Evolutionary conservation across 1,140 invertebrate species (phyloP), one percentile per base, ranked within the genome.

Genomic region (Papilio machaon): DNA sequence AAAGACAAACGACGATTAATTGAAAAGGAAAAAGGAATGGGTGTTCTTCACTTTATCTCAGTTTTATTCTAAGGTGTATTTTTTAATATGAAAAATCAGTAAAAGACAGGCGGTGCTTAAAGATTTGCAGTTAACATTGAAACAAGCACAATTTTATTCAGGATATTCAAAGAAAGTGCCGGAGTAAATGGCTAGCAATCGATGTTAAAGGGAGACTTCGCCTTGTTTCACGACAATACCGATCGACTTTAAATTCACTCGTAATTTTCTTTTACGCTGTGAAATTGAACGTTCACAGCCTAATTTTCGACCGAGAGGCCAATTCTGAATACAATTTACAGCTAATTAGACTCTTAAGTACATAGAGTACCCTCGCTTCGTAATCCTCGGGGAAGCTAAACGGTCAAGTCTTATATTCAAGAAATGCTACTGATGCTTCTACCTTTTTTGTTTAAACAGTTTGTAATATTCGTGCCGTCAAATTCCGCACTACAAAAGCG

Each of bases 331-430:
- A 89, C 91, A 92, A 92, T 93, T 93, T 91, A 92, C 91, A 90
- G 89, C 91, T 92, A 92, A 94, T 94, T 92, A 92, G 89, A 89
- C 89, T 90, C 86, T 93, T 93, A 93, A 91, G 88, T 90, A 90
- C 90, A 92, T 90, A 89, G 89, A 92, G 89, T 86, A 86, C 86
- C 86, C 82, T 78, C 85, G 82, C 81, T 82, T 79, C 80, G 75
- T 79, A 80, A 38, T 78, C 81, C 81, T 73, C 13, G 87, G 84
- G 85, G 84, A 88, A 87, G 87, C 87, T 88, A 84, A 88, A 90
- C 85, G 87, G 85, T 52, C 49, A 85, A 85, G 84, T 87, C 64
- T 60, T 38, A 60, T 30, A 30, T 60, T 19, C 49, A 60, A 43
- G 49, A 78, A 54, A 43, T 43, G 76, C 76, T 76, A 47, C n/a